A percentile compares a stretch with the other conserved stretches of the same genome.
Conservation (phyloP, 2,113 vertebrate species). For the Lycocorax pyrrhopterus region DNA sequence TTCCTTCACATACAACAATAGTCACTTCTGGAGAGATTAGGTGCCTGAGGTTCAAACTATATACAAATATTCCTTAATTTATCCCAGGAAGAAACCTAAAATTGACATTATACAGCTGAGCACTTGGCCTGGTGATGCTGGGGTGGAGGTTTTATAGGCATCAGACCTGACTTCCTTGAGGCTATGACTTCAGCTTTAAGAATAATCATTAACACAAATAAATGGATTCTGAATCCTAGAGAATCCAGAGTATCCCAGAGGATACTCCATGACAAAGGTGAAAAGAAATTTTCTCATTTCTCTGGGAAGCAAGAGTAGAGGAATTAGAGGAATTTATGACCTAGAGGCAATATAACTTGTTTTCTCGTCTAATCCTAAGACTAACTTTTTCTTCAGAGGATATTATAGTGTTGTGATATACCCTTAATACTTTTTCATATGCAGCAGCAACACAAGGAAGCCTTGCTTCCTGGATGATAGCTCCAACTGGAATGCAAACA, state of each 20-base stretch:
- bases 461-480: background rate
- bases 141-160: background rate
- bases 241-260: background rate
- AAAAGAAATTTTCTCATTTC: background rate
- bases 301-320: background rate
- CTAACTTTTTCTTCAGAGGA: background rate
- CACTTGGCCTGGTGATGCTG: background rate
- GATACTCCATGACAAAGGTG: background rate
- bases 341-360: background rate
- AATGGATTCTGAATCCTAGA: background rate
- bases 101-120: background rate
- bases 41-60: background rate
- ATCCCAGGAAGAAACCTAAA: background rate
- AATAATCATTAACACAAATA: background rate
- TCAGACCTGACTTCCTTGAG: background rate
- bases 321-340: background rate
- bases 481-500: background rate
- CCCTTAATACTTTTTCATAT: background rate
- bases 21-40: background rate
- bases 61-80: background rate
- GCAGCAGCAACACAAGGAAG: background rate
- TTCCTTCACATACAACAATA: background rate
- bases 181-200: background rate
- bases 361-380: background rate
- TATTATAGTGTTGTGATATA: background rate